A percentile compares a stretch with the other conserved stretches of the same genome.
Conservation (phyloP, 2,888 invertebrate species). For the Cataglyphis cursor region DNA sequence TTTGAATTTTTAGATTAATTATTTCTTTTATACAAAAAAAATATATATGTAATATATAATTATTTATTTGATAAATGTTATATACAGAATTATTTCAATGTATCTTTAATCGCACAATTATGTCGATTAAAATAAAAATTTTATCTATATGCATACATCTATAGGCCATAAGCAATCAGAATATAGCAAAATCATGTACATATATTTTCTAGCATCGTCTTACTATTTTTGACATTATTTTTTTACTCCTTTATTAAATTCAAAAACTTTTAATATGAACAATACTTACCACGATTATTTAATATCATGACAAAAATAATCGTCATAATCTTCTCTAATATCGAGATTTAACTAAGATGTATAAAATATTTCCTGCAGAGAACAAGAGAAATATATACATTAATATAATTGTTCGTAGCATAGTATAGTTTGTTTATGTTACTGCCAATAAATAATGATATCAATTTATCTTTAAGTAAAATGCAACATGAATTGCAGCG, state of each 20-base stretch:
- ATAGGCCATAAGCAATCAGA: constrained; percentile 4
- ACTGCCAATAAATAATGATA: constrained; percentile 35
- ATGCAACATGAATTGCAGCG: constrained; percentile 66
- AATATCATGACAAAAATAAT: background rate
- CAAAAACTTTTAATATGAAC: background rate
- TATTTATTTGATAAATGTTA: constrained; percentile 33
- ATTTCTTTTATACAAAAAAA: constrained; percentile 1
- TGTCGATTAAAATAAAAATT: constrained; percentile 3
- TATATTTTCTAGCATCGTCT: constrained; percentile 33
- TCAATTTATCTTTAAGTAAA: constrained; percentile 35
- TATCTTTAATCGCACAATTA: constrained; percentile 11
- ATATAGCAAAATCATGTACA: constrained; percentile 17
- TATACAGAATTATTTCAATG: constrained; percentile 9
- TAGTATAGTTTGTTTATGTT: constrained; percentile 25
- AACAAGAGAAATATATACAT: background rate
- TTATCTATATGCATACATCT: constrained; percentile 15
- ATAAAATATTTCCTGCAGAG: background rate
- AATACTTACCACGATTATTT: background rate
- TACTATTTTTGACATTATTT: constrained; percentile 10
- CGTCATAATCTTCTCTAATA: background rate
- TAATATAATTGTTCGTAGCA: constrained; percentile 12
- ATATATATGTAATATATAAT: constrained; percentile 12
- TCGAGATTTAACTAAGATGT: background rate
- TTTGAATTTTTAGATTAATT: background rate
- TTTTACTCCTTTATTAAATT: background rate